Percentiles rank a stretch among this genome's conserved stretches.
phyloP scores from a whole-genome alignment of 37 sponge, comb jelly and placozoan genomes.

The Oscarella lobularis region DNA sequence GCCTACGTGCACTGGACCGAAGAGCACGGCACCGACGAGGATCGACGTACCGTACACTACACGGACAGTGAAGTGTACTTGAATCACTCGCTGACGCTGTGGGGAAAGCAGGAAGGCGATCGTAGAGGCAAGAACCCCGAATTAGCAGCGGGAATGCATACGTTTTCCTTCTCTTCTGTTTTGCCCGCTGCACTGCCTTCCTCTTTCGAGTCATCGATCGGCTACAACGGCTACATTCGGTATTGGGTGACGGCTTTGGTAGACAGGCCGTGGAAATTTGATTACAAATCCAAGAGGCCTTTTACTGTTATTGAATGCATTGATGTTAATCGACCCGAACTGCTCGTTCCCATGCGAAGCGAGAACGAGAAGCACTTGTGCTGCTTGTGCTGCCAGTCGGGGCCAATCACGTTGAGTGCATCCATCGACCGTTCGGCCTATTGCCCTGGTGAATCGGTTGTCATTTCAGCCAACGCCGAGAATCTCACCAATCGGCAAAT shows the following conservation, averaged over 20 bases:
- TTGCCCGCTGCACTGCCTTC: slow-evolving; percentile 7
- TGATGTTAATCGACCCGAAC: slow-evolving; percentile 23
- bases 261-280: slow-evolving; percentile 27
- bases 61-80: not conserved
- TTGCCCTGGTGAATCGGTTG: slow-evolving; percentile 24
- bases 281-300: slow-evolving; percentile 11
- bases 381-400: slow-evolving; percentile 62
- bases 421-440: slow-evolving; percentile 27
- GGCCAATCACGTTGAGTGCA: slow-evolving; percentile 29
- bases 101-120: slow-evolving; percentile 12
- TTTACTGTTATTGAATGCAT: slow-evolving; percentile 28
- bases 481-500: not conserved
- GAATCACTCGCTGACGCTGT: not conserved
- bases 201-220: slow-evolving; percentile 13
- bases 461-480: not conserved
- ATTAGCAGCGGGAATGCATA: slow-evolving; percentile 20
- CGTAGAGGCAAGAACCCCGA: slow-evolving; percentile 6
- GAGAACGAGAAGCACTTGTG: slow-evolving; percentile 33
- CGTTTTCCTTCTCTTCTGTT: slow-evolving; percentile 22
- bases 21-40: not conserved
- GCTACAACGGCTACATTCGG: slow-evolving; percentile 27
- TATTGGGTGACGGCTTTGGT: slow-evolving; percentile 35
- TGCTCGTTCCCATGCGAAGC: slow-evolving; percentile 3
- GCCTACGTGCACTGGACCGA: slow-evolving; percentile 44
- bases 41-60: slow-evolving; percentile 20